phyloP scores from a whole-genome alignment of 2,888 invertebrate genomes.

The Macrophya annulata region DNA sequence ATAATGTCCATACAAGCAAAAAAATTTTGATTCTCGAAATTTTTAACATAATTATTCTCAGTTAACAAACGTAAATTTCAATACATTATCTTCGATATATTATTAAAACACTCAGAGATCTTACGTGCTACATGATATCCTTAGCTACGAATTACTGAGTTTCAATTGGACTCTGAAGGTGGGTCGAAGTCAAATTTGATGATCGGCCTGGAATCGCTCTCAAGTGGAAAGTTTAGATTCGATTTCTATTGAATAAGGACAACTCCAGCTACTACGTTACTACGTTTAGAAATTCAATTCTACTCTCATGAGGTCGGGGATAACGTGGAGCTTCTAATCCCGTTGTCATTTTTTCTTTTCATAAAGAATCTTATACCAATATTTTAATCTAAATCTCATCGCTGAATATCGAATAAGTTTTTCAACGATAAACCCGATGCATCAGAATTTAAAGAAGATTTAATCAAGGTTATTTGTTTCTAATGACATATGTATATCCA shows the following conservation, averaged over 20 bases:
- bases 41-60: not conserved
- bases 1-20: not conserved
- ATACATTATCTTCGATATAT: not conserved
- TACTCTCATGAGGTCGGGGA: constrained; percentile 22
- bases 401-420: not conserved
- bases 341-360: constrained; percentile 17
- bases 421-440: not conserved
- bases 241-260: constrained; percentile 39
- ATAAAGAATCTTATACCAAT: not conserved
- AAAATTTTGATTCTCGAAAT: not conserved
- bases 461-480: not conserved
- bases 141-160: not conserved
- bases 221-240: constrained; percentile 42
- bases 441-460: not conserved
- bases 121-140: not conserved
- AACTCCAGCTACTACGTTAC: not conserved
- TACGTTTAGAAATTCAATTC: constrained; percentile 26
- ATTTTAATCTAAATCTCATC: not conserved
- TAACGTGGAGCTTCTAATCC: constrained; percentile 1
- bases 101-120: not conserved
- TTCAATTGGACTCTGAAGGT: constrained; percentile 6
- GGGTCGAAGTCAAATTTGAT: constrained; percentile 33
- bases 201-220: constrained; percentile 36
- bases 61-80: not conserved
- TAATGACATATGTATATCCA: not conserved